A percentile compares a stretch with the other conserved stretches of the same genome.
Evolutionary conservation across 2,888 invertebrate species (phyloP).

Genomic region (Chorisops tibialis): DNA sequence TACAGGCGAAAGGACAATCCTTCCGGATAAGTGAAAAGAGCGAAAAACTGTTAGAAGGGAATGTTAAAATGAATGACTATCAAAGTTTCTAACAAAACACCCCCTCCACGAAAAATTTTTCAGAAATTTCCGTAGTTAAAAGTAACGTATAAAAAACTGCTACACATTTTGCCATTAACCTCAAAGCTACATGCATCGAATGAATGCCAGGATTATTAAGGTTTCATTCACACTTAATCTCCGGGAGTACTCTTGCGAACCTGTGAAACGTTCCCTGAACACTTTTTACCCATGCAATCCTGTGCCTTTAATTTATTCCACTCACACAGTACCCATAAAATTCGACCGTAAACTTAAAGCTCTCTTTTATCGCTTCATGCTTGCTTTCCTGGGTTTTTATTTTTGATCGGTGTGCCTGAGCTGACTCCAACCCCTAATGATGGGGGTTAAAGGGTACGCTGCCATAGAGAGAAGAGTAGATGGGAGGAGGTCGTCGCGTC

Average conservation of each 20-base stretch:
- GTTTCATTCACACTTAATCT: constrained; percentile 15
- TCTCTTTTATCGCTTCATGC: neutral
- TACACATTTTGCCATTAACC: too few relatives aligned
- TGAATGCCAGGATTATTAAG: neutral
- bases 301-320: constrained; percentile 4
- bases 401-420: neutral
- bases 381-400: neutral
- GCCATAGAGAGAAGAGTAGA: neutral
- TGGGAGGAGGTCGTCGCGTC: neutral
- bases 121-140: too few relatives aligned
- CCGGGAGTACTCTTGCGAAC: neutral
- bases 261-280: neutral
- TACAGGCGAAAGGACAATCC: too few relatives aligned
- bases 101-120: too few relatives aligned
- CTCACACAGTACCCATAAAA: constrained; percentile 18
- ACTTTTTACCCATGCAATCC: neutral
- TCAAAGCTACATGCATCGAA: too few relatives aligned
- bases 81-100: too few relatives aligned
- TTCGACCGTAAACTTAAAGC: constrained; percentile 18
- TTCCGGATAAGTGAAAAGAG: too few relatives aligned
- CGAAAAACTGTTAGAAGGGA: too few relatives aligned
- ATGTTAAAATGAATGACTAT: too few relatives aligned
- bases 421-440: neutral
- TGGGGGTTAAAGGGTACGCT: neutral
- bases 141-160: too few relatives aligned